Evolutionary conservation across 2,797 vertebrate species (phyloP).

Genomic region (Sebastes aleutianus): DNA sequence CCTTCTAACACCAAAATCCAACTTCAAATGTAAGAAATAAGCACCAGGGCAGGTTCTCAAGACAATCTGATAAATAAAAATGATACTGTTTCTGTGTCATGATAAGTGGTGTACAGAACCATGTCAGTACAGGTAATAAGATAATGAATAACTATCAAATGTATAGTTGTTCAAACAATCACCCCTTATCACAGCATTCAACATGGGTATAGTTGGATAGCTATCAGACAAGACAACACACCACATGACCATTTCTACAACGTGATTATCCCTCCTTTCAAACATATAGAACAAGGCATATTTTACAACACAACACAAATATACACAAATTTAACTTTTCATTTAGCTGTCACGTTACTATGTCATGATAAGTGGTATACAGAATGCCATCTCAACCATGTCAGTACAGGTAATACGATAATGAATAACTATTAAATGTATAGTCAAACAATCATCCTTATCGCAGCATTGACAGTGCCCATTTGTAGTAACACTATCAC

Average conservation of each 20-base stretch:
- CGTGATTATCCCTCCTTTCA: slow-evolving; percentile 15
- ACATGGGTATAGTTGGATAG: neutral
- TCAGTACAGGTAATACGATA: neutral
- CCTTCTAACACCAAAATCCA: neutral
- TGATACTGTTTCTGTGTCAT: neutral
- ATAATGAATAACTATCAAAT: neutral
- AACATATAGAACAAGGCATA: no score
- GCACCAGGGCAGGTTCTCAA: neutral
- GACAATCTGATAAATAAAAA: neutral
- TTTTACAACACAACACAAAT: no score
- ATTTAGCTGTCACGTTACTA: neutral
- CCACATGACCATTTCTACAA: slow-evolving; percentile 59
- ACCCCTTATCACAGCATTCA: neutral
- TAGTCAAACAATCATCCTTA: neutral
- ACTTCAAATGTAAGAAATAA: neutral
- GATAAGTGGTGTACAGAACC: neutral
- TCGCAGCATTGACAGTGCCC: neutral
- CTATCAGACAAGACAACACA: slow-evolving; percentile 25
- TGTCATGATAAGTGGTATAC: neutral
- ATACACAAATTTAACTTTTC: neutral
- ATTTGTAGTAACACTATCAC: neutral
- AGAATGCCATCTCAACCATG: neutral
- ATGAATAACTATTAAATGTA: neutral
- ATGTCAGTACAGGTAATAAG: neutral
- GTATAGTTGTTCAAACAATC: neutral